Conservation (phyloP, 2,113 vertebrate genomes). For the Hemibagrus wyckioides region DNA sequence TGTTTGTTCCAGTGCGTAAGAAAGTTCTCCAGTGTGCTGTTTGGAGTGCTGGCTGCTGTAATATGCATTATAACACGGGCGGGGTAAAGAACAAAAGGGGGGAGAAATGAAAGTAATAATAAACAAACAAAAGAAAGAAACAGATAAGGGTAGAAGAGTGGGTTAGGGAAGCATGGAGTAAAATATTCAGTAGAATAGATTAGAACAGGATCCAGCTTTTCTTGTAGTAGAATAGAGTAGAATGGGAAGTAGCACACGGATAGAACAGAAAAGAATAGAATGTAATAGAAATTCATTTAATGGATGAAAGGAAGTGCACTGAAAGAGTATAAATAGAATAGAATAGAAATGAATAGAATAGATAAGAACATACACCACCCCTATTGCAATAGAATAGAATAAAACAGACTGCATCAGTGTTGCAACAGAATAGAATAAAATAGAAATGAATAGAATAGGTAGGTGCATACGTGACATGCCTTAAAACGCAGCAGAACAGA, state of each 20-base stretch:
- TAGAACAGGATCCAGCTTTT: neutral
- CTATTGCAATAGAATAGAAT: too few relatives aligned
- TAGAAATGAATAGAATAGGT: neutral
- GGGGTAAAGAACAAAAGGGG: neutral
- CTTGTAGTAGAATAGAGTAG: neutral
- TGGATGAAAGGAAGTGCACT: too few relatives aligned
- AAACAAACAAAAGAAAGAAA: neutral
- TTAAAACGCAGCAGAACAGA: neutral
- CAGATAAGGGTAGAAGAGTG: neutral
- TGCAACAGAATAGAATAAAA: too few relatives aligned
- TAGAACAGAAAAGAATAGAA: neutral
- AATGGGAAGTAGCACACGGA: neutral
- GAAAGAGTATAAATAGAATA: too few relatives aligned
- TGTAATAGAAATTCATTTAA: too few relatives aligned
- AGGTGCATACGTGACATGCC: too few relatives aligned
- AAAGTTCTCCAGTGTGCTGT: slow-evolving; percentile 3
- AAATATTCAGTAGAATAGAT: neutral
- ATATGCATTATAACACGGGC: neutral
- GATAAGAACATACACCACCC: too few relatives aligned
- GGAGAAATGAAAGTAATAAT: neutral
- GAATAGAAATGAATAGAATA: neutral
- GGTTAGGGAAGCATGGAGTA: neutral
- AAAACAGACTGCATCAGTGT: too few relatives aligned
- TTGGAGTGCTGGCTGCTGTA: neutral
- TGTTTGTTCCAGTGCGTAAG: neutral